Evolutionary conservation across 2,113 vertebrate species (phyloP), one percentile per base, ranked within the genome.

Genomic region (Hippocampus comes): DNA sequence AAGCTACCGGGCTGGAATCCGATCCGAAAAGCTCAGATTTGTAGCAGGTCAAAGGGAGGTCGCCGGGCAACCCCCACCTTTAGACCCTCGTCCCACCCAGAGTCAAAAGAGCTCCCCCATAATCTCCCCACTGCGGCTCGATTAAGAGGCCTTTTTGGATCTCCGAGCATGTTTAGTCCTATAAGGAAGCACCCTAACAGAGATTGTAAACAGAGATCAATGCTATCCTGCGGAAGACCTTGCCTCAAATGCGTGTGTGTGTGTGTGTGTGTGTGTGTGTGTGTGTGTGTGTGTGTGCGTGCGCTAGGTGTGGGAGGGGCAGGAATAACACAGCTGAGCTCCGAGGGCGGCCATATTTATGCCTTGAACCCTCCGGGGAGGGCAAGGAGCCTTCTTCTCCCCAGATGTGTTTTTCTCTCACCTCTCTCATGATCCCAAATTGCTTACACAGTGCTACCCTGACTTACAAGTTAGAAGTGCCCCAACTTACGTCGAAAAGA

Each of bases 131-230:
- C 21, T 12, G 76, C 56, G 4, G 76, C 73, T 76, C 25, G 59
- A 34, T 61, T 34, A 34, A 61, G 59, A 77, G 76, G 69, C 72
- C 77, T 81, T 73, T 83, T 75, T 59, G 70, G 63, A 30, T 76
- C 60, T 78, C 77, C 71, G 42, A 48, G 56, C 72, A 64, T 71
- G 85, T 88, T 86, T 89, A 86, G 89, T 88, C 90, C 84, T 87
- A 89, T 89, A 90, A 90, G 87, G 85, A 88, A 89, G 87, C 73
- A 74, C 84, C 84, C 87, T 84, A 85, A 87, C 82, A 75, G 85
- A 84, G 86, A 86, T 81, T 78, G 82, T 90, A 88, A 91, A 89
- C 89, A 89, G 59, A 89, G 86, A 89, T 88, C 87, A 88, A 84
- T 86, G 85, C 76, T 70, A 70, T 88, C 76, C 84, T 80, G 83